phyloP scores from a whole-genome alignment of 2,797 vertebrate genomes.

The Podargus strigoides region DNA sequence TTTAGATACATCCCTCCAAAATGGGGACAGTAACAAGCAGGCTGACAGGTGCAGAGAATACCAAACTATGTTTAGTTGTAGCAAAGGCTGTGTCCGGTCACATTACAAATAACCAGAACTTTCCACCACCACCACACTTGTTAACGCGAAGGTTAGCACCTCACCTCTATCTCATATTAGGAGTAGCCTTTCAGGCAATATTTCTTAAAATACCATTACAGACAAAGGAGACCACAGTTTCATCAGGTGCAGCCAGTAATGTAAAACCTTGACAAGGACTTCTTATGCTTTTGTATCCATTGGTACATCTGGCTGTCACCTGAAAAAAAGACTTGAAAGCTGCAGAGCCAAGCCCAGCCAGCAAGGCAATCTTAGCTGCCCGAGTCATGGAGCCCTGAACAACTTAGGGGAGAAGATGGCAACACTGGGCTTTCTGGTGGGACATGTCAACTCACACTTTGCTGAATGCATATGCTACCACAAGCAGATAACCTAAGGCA shows the following conservation, averaged over 20 bases:
- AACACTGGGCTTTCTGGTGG: rapidly evolving
- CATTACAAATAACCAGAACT: not conserved
- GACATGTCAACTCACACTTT: not conserved
- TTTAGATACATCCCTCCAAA: not conserved
- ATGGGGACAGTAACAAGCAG: not conserved
- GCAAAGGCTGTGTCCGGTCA: not conserved
- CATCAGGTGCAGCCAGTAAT: not conserved
- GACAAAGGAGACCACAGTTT: not conserved
- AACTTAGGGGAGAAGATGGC: rapidly evolving
- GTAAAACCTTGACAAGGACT: not conserved
- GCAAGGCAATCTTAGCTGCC: not conserved
- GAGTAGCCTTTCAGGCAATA: not conserved
- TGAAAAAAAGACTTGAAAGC: not conserved
- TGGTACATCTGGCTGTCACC: not conserved
- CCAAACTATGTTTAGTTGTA: not conserved
- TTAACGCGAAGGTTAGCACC: not conserved
- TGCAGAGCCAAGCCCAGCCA: not conserved
- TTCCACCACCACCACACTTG: not conserved
- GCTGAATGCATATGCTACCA: not conserved
- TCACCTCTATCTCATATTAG: not conserved
- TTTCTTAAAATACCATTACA: not conserved
- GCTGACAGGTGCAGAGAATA: not conserved
- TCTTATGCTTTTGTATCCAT: not conserved
- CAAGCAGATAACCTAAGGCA: too few relatives aligned
- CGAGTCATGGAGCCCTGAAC: rapidly evolving